Evolutionary conservation across 2,888 invertebrate species (phyloP).

Genomic region (Diarsia rubi): DNA sequence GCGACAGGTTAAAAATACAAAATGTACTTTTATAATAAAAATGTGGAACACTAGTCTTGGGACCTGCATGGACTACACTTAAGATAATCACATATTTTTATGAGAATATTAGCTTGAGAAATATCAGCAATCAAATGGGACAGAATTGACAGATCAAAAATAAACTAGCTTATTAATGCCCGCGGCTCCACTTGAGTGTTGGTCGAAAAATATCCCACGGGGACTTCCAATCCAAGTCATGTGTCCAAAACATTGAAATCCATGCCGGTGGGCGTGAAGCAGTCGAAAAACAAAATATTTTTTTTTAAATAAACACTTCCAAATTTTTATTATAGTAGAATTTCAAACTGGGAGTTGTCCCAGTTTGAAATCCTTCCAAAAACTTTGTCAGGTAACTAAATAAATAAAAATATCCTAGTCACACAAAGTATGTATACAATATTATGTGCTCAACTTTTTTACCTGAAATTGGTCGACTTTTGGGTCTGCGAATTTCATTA

Average conservation of each 20-base stretch:
- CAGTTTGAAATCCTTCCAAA: too few relatives aligned
- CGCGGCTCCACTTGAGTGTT: background rate
- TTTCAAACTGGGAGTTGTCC: constrained; percentile 2
- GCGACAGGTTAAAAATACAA: constrained; percentile 18
- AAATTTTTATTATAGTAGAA: background rate
- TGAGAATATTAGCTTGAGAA: too few relatives aligned
- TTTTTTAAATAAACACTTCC: background rate
- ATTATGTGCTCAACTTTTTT: background rate
- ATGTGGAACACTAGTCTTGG: background rate
- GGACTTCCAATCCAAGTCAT: background rate
- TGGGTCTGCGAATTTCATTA: constrained; percentile 25
- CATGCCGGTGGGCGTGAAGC: background rate
- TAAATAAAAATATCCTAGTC: constrained; percentile 13
- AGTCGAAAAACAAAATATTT: background rate
- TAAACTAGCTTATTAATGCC: too few relatives aligned
- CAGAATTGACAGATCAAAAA: too few relatives aligned
- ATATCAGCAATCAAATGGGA: too few relatives aligned
- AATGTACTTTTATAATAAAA: constrained; percentile 3
- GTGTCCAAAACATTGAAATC: background rate
- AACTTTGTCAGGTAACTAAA: constrained; percentile 2
- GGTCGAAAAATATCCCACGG: background rate
- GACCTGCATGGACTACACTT: too few relatives aligned
- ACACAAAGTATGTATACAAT: constrained; percentile 25
- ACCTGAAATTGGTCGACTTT: constrained; percentile 5
- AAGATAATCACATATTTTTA: too few relatives aligned